Evolutionary conservation across 2,113 vertebrate species (phyloP).

Genomic region (Salvelinus alpinus): DNA sequence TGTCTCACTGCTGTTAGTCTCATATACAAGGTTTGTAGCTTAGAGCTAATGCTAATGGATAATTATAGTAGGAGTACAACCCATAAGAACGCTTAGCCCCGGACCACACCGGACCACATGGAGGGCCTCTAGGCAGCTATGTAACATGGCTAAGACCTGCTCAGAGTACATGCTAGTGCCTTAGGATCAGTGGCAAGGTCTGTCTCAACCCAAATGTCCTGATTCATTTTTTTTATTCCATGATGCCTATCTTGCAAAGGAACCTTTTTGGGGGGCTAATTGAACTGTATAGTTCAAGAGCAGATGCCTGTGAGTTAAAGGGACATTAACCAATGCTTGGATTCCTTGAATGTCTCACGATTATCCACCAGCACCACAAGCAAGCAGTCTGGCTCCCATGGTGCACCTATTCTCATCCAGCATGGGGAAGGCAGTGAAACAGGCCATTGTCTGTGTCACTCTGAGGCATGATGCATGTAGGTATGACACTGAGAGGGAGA

Average conservation of each 20-base stretch:
- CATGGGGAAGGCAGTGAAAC: constrained; percentile 67
- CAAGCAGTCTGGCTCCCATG: constrained; percentile 58
- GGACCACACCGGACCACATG: constrained; percentile 48
- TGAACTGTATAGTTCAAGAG: constrained; percentile 24
- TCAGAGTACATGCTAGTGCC: neutral
- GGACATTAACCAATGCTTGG: constrained; percentile 47
- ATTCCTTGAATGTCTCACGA: constrained; percentile 46
- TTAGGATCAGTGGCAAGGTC: neutral
- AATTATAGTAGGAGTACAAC: constrained; percentile 24
- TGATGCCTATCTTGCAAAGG: constrained; percentile 27
- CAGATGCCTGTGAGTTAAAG: constrained; percentile 46
- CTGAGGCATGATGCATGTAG: constrained; percentile 70
- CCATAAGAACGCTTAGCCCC: constrained; percentile 20
- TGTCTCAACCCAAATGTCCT: neutral
- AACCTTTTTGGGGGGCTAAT: neutral
- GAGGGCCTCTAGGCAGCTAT: constrained; percentile 27
- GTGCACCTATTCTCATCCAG: constrained; percentile 63
- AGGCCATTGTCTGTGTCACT: constrained; percentile 70
- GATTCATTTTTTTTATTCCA: neutral
- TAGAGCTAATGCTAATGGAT: constrained; percentile 29
- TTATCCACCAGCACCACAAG: constrained; percentile 43
- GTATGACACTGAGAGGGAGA: constrained; percentile 74
- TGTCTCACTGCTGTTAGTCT: constrained; percentile 41
- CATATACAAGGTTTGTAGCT: constrained; percentile 47
- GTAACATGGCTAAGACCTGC: constrained; percentile 5